phyloP scores from a whole-genome alignment of 2,797 vertebrate species.

The Thripadectes ignobilis region DNA sequence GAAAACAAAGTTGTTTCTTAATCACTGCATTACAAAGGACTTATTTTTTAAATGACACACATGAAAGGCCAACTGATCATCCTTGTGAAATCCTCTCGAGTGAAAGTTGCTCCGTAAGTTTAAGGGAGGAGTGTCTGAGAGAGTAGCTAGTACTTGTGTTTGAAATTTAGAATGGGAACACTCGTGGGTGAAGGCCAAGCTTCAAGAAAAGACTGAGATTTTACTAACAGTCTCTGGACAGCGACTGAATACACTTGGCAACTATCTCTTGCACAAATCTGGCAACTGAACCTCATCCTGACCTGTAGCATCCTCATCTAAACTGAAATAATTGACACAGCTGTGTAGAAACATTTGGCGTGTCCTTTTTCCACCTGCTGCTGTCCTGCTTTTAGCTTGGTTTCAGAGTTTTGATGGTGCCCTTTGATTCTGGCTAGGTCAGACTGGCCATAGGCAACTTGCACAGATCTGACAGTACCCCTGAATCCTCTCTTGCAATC shows the following conservation, averaged over 20 bases:
- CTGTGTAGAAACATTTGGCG: neutral
- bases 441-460: neutral
- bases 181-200: neutral
- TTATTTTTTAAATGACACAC: neutral
- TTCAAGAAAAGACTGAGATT: neutral
- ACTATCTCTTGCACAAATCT: neutral
- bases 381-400: neutral
- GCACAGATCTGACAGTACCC: neutral
- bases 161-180: neutral
- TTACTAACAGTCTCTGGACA: neutral
- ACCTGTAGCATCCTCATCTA: neutral
- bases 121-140: neutral
- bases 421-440: neutral
- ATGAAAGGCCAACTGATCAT: neutral
- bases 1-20: neutral
- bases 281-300: neutral
- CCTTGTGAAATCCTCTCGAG: neutral
- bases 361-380: neutral
- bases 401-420: neutral
- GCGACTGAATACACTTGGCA: neutral
- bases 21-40: neutral
- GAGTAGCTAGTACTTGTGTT: neutral
- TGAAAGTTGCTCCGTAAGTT: neutral
- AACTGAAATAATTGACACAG: constrained; percentile 17
- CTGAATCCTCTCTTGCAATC: neutral